Conservation (phyloP, 2,113 vertebrate genomes). For the Leptodactylus fuscus region DNA sequence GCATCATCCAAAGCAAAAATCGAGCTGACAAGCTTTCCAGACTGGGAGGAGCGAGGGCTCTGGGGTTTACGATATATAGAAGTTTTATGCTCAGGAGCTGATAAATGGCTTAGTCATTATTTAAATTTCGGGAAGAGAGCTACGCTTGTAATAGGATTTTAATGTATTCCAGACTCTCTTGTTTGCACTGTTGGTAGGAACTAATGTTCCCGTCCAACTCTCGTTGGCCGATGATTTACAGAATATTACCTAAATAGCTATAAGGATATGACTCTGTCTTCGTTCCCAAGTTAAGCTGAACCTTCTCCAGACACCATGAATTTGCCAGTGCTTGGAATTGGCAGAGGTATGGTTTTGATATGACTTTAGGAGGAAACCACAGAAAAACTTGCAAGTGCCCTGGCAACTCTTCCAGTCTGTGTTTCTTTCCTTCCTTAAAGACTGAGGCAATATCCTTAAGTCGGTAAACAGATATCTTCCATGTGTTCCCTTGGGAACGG, state of each 20-base stretch:
- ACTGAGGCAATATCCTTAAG: conserved; percentile 56
- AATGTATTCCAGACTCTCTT: conserved; percentile 84
- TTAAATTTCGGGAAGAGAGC: conserved; percentile 75
- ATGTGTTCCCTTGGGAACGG: conserved; percentile 1
- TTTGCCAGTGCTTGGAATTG: conserved; percentile 73
- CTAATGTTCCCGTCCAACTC: conserved; percentile 72
- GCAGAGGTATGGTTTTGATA: conserved; percentile 74
- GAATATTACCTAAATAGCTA: conserved; percentile 84
- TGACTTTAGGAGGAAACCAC: conserved; percentile 85
- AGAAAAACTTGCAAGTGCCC: conserved; percentile 82
- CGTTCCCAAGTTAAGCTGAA: conserved; percentile 64
- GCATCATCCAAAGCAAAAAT: conserved; percentile 34
- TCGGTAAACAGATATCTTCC: conserved; percentile 19
- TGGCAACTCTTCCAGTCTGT: conserved; percentile 64
- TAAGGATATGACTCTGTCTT: conserved; percentile 80
- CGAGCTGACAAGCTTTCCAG: conserved; percentile 46
- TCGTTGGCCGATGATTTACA: conserved; percentile 75
- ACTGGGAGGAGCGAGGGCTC: conserved; percentile 44
- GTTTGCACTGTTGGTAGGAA: conserved; percentile 81
- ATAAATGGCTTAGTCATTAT: conserved; percentile 80
- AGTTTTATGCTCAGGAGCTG: conserved; percentile 70
- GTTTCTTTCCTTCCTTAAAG: conserved; percentile 47
- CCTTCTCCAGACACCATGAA: conserved; percentile 76
- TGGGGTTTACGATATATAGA: conserved; percentile 49
- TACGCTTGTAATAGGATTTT: conserved; percentile 79